Evolutionary conservation across 2,113 vertebrate species (phyloP).

Genomic region (Equus przewalskii): DNA sequence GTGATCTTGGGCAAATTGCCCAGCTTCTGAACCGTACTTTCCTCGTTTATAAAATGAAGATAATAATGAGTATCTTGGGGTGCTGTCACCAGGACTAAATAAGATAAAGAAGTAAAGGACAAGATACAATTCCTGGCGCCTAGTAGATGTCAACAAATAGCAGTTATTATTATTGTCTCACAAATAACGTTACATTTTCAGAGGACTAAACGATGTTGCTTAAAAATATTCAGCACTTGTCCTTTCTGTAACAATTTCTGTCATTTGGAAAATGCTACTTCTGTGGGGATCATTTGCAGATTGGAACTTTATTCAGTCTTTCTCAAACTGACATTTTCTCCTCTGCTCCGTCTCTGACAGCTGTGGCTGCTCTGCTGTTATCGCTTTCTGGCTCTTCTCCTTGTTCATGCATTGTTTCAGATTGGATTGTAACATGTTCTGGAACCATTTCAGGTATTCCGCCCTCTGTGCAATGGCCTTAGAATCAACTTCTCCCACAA

Average conservation of each 20-base stretch:
- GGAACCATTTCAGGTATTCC: conserved; percentile 14
- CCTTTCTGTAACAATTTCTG: background rate
- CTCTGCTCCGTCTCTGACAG: background rate
- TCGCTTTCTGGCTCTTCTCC: background rate
- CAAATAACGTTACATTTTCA: background rate
- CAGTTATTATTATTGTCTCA: conserved; percentile 25
- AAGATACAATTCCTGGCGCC: background rate
- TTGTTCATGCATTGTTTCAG: background rate
- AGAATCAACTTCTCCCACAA: conserved; percentile 25
- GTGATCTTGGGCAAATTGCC: background rate
- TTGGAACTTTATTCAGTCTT: background rate
- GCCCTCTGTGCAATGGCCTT: background rate
- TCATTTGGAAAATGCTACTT: conserved; percentile 32
- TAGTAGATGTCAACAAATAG: background rate
- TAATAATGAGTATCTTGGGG: background rate
- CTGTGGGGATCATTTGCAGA: background rate
- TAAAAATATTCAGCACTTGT: background rate
- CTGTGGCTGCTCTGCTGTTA: background rate
- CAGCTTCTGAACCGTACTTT: background rate
- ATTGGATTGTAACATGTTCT: background rate
- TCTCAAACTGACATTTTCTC: background rate
- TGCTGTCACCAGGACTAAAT: background rate
- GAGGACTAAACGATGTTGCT: background rate
- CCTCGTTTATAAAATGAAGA: conserved; percentile 12
- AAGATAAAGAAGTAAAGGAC: background rate